phyloP scores from a whole-genome alignment of 2,888 invertebrate genomes.

The Tetragonula carbonaria region DNA sequence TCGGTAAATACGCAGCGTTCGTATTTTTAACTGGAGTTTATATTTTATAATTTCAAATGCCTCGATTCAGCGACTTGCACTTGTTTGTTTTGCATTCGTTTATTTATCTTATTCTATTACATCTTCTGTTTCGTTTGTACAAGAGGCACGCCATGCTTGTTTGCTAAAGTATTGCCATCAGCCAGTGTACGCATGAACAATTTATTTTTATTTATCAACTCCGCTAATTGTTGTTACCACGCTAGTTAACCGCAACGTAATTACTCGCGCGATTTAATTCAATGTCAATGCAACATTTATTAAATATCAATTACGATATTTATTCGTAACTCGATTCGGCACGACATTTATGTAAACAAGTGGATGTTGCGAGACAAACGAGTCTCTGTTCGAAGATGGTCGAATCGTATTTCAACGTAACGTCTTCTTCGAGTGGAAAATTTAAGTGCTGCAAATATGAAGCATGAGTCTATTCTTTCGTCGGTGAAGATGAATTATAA shows the following conservation, averaged over 20 bases:
- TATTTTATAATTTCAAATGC: background rate
- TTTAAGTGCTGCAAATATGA: background rate
- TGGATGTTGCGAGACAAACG: background rate
- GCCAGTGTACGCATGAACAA: background rate
- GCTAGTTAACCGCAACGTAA: background rate
- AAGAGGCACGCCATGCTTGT: background rate
- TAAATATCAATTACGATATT: background rate
- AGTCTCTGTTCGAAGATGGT: background rate
- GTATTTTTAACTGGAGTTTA: background rate
- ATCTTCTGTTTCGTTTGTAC: background rate
- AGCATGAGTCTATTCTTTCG: background rate
- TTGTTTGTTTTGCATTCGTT: background rate
- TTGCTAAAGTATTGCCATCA: background rate
- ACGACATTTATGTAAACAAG: background rate
- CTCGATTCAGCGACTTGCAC: background rate
- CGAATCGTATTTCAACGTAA: background rate
- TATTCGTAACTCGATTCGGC: background rate
- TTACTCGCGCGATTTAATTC: background rate
- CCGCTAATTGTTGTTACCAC: background rate
- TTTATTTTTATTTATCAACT: background rate
- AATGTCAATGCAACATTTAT: background rate
- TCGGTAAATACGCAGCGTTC: background rate
- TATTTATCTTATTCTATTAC: background rate
- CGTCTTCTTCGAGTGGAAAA: background rate
- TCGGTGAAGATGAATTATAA: background rate